phyloP scores from a whole-genome alignment of 92 coral and sea anemone genomes.

The Siderastrea siderea region DNA sequence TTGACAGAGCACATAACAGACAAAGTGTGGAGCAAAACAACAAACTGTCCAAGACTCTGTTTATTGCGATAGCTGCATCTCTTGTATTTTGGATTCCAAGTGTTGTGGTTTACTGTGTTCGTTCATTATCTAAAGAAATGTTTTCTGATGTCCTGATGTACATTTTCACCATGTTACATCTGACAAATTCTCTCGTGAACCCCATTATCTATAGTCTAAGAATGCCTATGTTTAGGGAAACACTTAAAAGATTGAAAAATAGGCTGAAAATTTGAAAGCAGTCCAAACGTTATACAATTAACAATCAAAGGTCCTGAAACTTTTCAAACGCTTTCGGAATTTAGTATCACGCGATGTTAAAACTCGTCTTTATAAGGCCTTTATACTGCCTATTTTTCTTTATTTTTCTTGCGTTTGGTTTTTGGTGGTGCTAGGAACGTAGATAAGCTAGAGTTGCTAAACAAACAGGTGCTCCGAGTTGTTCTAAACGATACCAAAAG shows the following conservation, averaged over 20 bases:
- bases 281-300: background rate
- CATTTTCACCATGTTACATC: background rate
- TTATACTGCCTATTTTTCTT: too few relatives aligned
- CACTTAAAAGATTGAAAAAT: background rate
- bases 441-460: too few relatives aligned
- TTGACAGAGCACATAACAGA: background rate
- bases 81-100: background rate
- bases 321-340: too few relatives aligned
- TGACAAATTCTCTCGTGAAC: conserved; percentile 1
- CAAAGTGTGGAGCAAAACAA: background rate
- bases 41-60: conserved; percentile 1
- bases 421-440: too few relatives aligned
- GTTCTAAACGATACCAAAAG: too few relatives aligned
- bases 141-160: background rate
- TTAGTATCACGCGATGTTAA: too few relatives aligned
- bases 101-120: background rate
- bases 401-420: too few relatives aligned
- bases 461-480: too few relatives aligned
- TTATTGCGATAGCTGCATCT: conserved; percentile 2
- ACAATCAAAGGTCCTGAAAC: background rate
- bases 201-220: conserved; percentile 1
- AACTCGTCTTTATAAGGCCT: too few relatives aligned
- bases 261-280: background rate
- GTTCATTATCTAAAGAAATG: background rate
- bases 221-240: background rate